A percentile compares a stretch with the other conserved stretches of the same genome.
phyloP scores from a whole-genome alignment of 2,113 vertebrate genomes.

The Rhynchopsitta pachyrhyncha region DNA sequence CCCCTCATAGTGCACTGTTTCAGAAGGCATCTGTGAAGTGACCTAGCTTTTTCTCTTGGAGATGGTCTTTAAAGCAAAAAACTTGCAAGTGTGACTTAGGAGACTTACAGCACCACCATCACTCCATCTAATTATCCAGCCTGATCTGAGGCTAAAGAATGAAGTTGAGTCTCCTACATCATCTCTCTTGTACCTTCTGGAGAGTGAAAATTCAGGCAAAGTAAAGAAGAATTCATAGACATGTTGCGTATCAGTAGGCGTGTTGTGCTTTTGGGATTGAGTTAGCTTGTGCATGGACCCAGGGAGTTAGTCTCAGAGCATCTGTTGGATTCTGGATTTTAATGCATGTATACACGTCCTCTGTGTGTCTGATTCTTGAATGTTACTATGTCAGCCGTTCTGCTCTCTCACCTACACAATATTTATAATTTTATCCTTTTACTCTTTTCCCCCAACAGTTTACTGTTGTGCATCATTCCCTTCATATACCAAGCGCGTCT shows the following conservation, averaged over 20 bases:
- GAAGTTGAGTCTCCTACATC: background rate
- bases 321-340: background rate
- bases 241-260: background rate
- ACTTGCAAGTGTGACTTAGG: background rate
- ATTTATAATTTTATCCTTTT: constrained; percentile 51
- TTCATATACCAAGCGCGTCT: constrained; percentile 83
- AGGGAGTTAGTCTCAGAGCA: background rate
- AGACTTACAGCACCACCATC: background rate
- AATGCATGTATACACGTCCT: background rate
- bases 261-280: background rate
- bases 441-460: constrained; percentile 79
- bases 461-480: constrained; percentile 93
- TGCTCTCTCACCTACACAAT: background rate
- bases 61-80: background rate
- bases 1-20: background rate
- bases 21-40: background rate
- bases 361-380: background rate
- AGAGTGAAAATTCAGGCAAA: background rate
- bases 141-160: background rate
- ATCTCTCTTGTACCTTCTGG: background rate
- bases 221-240: background rate
- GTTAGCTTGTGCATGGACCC: background rate
- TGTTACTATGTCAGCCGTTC: background rate
- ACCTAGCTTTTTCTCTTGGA: background rate
- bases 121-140: background rate